Evolutionary conservation across 2,113 vertebrate species (phyloP).

Genomic region (Poeciliopsis occidentalis): DNA sequence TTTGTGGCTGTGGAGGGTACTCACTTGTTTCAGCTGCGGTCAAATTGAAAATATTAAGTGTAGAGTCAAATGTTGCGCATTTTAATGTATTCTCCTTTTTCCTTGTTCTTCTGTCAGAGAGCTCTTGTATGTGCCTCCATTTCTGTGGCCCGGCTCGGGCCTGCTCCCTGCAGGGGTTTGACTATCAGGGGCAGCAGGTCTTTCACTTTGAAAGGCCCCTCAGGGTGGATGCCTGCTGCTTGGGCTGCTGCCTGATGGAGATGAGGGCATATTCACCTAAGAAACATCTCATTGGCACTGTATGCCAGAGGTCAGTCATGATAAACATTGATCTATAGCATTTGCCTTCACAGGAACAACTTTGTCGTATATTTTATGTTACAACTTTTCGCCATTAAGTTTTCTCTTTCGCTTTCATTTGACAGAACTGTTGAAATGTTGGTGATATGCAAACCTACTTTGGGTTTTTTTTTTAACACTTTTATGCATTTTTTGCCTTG

Average conservation of each 20-base stretch:
- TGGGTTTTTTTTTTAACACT: too few species aligned
- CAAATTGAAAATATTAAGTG: not conserved
- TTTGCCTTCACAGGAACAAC: not conserved
- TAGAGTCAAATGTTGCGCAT: not conserved
- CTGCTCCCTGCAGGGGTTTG: slow-evolving; percentile 74
- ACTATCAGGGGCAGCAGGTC: slow-evolving; percentile 59
- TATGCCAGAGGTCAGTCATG: slow-evolving; percentile 70
- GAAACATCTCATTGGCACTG: slow-evolving; percentile 72
- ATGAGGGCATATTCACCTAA: slow-evolving; percentile 72
- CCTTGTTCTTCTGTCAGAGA: slow-evolving; percentile 66
- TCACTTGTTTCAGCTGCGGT: not conserved
- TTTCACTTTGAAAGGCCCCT: slow-evolving; percentile 79
- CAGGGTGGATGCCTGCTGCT: slow-evolving; percentile 73
- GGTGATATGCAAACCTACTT: too few species aligned
- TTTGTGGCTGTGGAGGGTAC: slow-evolving; percentile 82
- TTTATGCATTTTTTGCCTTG: too few species aligned
- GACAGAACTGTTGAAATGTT: too few species aligned
- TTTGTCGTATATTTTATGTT: not conserved
- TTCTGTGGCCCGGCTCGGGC: slow-evolving; percentile 78
- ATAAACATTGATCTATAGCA: not conserved
- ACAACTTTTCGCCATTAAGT: not conserved
- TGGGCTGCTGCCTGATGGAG: slow-evolving; percentile 82
- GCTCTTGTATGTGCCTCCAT: slow-evolving; percentile 78
- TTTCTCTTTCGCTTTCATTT: too few species aligned
- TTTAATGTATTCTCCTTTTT: not conserved